phyloP scores from a whole-genome alignment of 2,113 vertebrate species.

The Cardinalis cardinalis region DNA sequence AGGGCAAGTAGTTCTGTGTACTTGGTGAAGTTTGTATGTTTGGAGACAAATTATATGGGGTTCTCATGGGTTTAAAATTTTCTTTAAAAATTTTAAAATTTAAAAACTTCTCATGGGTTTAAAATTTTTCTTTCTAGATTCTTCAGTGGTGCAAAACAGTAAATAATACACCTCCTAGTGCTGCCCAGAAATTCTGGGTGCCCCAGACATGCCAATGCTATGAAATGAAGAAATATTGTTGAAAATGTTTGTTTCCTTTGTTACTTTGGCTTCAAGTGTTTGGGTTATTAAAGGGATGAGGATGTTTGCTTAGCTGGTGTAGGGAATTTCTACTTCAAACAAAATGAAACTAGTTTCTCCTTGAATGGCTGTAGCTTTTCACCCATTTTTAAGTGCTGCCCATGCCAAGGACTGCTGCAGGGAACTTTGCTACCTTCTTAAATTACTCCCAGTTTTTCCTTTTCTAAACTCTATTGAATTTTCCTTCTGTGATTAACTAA shows the following conservation, averaged over 20 bases:
- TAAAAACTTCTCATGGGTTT: neutral
- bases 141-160: neutral
- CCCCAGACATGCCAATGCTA: neutral
- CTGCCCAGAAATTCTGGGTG: neutral
- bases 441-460: neutral
- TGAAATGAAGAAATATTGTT: neutral
- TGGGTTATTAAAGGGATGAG: neutral
- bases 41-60: neutral
- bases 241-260: neutral
- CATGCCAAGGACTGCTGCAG: neutral
- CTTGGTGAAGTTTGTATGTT: neutral
- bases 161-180: neutral
- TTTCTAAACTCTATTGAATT: neutral
- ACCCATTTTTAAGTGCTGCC: neutral
- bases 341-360: neutral
- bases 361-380: neutral
- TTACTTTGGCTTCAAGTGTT: neutral
- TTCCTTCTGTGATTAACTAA: neutral
- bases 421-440: neutral
- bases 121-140: neutral
- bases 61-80: neutral
- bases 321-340: conserved; percentile 11
- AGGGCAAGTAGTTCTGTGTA: neutral
- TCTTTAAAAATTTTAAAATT: no score
- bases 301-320: neutral